Evolutionary conservation across 2,113 vertebrate genomes (phyloP).

Genomic region (Rhizomys pruinosus): DNA sequence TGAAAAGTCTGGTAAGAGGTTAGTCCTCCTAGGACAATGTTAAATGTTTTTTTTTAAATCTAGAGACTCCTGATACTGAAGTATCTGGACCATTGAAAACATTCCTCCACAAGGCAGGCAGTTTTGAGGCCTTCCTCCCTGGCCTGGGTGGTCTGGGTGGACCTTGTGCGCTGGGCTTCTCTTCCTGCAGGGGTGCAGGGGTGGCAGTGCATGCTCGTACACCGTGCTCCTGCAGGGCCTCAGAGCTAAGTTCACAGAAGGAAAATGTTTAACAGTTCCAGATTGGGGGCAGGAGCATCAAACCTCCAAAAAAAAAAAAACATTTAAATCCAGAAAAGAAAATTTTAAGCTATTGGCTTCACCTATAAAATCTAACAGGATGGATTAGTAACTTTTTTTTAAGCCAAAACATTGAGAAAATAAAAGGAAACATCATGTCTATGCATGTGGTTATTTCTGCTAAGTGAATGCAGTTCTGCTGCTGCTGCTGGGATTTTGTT

Average conservation of each 20-base stretch:
- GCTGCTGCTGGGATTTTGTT: background rate
- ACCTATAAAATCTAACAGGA: constrained; percentile 41
- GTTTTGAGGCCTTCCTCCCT: background rate
- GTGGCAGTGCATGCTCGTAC: no score
- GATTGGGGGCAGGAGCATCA: background rate
- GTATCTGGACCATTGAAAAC: background rate
- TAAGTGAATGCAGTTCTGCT: constrained; percentile 20
- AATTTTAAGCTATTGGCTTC: constrained; percentile 49
- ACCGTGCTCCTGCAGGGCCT: background rate
- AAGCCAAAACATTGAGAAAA: constrained; percentile 63
- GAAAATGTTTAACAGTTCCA: background rate
- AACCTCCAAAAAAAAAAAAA: background rate
- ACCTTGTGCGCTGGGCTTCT: background rate
- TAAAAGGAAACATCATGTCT: background rate
- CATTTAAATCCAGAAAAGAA: background rate
- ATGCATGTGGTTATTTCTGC: constrained; percentile 7
- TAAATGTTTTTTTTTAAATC: no score
- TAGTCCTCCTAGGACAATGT: constrained; percentile 33
- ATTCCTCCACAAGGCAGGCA: background rate
- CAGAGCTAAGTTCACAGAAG: rapidly evolving
- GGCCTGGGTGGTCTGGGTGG: no score
- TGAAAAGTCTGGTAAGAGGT: no score
- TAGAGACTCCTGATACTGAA: background rate
- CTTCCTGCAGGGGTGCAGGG: rapidly evolving
- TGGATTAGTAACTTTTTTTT: constrained; percentile 65